Percentiles rank a stretch among this genome's conserved stretches.
phyloP scores from a whole-genome alignment of 2,797 vertebrate genomes.

The Sciurus carolinensis region DNA sequence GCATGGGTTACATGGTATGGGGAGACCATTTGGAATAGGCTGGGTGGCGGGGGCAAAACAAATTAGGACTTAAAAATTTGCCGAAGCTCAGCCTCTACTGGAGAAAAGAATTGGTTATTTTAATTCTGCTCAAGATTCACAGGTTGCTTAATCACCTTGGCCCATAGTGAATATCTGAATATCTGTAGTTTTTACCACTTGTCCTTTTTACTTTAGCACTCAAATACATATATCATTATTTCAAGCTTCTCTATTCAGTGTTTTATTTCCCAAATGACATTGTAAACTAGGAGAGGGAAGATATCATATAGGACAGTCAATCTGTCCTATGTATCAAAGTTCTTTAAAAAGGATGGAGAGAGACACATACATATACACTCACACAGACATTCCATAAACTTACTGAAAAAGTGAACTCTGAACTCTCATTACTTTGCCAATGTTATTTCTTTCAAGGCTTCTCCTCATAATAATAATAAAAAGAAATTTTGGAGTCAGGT shows the following conservation, averaged over 20 bases:
- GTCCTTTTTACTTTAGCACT: neutral
- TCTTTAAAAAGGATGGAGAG: neutral
- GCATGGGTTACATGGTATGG: neutral
- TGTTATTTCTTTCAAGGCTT: neutral
- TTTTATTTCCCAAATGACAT: neutral
- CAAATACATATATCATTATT: neutral
- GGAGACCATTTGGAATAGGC: neutral
- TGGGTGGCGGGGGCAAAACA: neutral
- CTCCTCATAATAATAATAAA: neutral
- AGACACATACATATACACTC: neutral
- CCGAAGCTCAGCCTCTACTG: neutral
- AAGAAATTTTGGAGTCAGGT: neutral
- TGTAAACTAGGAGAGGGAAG: neutral
- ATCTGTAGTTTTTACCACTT: neutral
- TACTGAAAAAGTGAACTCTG: neutral
- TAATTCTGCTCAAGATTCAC: neutral
- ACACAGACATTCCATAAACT: neutral
- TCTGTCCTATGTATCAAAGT: neutral
- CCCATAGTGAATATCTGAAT: neutral
- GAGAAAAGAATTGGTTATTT: neutral
- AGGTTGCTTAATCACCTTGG: neutral
- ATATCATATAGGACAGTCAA: too few species aligned
- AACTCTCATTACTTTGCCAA: neutral
- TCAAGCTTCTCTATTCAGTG: neutral
- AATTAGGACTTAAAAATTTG: neutral